Evolutionary conservation across 2,797 vertebrate genomes (phyloP).

Genomic region (Betta splendens): DNA sequence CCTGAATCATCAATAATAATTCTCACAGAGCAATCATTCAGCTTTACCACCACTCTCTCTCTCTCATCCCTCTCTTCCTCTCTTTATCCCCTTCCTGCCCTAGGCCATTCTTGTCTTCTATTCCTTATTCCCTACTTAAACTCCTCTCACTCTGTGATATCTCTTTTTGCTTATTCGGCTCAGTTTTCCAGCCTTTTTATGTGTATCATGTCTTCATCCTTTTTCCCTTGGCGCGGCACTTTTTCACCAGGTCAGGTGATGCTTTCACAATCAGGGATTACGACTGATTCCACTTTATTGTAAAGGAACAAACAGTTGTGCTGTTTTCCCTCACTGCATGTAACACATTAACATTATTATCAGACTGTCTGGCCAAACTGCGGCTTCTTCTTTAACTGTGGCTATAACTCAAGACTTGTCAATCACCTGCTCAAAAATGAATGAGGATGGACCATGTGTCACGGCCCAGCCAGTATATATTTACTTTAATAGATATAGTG

Average conservation of each 20-base stretch:
- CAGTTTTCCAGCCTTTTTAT: constrained; percentile 58
- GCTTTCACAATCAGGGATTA: constrained; percentile 55
- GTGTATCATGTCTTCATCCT: constrained; percentile 57
- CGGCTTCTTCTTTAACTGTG: constrained; percentile 42
- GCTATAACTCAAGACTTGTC: constrained; percentile 66
- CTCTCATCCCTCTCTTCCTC: constrained; percentile 49
- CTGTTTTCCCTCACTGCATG: constrained; percentile 20
- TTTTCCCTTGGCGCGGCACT: constrained; percentile 51
- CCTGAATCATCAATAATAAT: constrained; percentile 88
- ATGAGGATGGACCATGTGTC: constrained; percentile 76
- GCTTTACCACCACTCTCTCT: constrained; percentile 75
- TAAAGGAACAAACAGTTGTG: constrained; percentile 36
- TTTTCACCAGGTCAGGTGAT: constrained; percentile 44
- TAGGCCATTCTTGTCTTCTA: constrained; percentile 49
- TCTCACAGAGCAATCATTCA: constrained; percentile 84
- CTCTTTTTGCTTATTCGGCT: constrained; percentile 69
- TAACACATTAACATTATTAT: constrained; percentile 43
- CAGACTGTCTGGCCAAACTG: constrained; percentile 14
- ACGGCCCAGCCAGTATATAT: constrained; percentile 59
- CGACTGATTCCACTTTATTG: constrained; percentile 39
- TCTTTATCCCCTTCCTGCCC: constrained; percentile 59
- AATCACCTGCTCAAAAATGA: constrained; percentile 76
- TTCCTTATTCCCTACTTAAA: constrained; percentile 56
- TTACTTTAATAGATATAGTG: constrained; percentile 76
- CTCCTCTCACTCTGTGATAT: constrained; percentile 50